Conservation (phyloP, 2,888 invertebrate species). For the Mechanitis messenoides region DNA sequence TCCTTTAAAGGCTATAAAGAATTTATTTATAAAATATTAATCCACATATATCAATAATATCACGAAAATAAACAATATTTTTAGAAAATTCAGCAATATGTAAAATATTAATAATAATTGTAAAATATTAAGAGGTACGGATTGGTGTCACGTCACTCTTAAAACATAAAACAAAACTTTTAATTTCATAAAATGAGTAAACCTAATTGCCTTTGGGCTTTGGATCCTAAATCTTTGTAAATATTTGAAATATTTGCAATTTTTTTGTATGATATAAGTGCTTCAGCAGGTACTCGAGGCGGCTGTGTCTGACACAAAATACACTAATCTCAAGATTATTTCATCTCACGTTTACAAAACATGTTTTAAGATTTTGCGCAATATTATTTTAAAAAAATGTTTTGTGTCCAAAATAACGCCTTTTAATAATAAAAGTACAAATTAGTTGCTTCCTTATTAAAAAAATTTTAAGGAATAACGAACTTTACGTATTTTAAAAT, state of each 20-base stretch:
- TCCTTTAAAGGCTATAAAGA: too few species aligned
- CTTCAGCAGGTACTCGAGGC: constrained; percentile 9
- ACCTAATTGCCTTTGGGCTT: too few species aligned
- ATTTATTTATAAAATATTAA: too few species aligned
- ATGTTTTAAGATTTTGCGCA: constrained; percentile 42
- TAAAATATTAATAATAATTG: too few species aligned
- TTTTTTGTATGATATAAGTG: not conserved
- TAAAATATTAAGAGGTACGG: too few species aligned
- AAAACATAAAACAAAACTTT: too few species aligned
- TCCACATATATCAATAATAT: too few species aligned
- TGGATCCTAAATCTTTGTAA: not conserved
- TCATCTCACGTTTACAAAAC: constrained; percentile 28
- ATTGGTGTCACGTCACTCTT: too few species aligned
- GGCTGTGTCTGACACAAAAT: not conserved
- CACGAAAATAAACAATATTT: too few species aligned
- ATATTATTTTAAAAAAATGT: constrained; percentile 41
- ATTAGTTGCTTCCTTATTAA: not conserved
- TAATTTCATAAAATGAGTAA: too few species aligned
- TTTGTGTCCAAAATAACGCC: constrained; percentile 47
- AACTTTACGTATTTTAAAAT: constrained; percentile 8
- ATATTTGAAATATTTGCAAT: not conserved
- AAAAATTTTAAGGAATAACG: constrained; percentile 17
- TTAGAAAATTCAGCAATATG: too few species aligned
- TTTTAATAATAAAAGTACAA: constrained; percentile 19
- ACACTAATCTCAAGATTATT: constrained; percentile 22